These are phyloP conservation scores for Agrypnia vestita DNA, from an alignment of 1,140 invertebrate genomes.

Conservation along the genomic window DNA sequence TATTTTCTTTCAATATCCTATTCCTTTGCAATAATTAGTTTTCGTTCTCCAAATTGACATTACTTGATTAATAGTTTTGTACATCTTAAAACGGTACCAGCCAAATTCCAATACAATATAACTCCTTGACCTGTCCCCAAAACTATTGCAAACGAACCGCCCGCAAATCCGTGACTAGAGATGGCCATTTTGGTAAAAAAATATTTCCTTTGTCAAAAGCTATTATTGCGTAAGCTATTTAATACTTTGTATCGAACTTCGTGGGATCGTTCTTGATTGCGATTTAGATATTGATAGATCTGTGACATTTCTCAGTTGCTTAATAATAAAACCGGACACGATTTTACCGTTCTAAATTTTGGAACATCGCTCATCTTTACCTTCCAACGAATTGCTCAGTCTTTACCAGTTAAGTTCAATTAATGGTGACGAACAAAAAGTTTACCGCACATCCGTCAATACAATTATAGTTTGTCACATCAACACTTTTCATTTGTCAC, in stretches of 20 bases:
- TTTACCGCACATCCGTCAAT: too few relatives aligned
- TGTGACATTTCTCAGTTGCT: not conserved
- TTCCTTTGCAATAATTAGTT: too few relatives aligned
- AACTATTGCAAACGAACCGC: conserved; percentile 23
- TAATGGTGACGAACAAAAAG: too few relatives aligned
- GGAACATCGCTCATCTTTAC: too few relatives aligned
- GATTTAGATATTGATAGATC: not conserved
- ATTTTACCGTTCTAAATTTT: not conserved
- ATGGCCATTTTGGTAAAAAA: not conserved
- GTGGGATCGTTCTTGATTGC: not conserved
- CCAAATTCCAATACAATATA: conserved; percentile 3
- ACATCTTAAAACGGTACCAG: conserved; percentile 1
- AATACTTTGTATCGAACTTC: not conserved
- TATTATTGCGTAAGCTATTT: conserved; percentile 12
- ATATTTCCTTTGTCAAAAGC: conserved; percentile 24
- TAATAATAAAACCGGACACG: not conserved
- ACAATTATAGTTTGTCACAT: too few relatives aligned
- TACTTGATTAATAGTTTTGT: not conserved
- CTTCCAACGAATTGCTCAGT: too few relatives aligned
- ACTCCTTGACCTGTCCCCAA: conserved; percentile 14
- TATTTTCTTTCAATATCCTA: too few relatives aligned
- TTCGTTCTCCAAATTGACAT: too few relatives aligned
- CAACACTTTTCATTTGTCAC: too few relatives aligned
- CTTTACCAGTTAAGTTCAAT: too few relatives aligned
- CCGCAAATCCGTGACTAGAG: conserved; percentile 21